Evolutionary conservation across 2,888 invertebrate genomes (phyloP), one percentile per base, ranked within the genome.

Genomic region (Himalopsyche tibetana): DNA sequence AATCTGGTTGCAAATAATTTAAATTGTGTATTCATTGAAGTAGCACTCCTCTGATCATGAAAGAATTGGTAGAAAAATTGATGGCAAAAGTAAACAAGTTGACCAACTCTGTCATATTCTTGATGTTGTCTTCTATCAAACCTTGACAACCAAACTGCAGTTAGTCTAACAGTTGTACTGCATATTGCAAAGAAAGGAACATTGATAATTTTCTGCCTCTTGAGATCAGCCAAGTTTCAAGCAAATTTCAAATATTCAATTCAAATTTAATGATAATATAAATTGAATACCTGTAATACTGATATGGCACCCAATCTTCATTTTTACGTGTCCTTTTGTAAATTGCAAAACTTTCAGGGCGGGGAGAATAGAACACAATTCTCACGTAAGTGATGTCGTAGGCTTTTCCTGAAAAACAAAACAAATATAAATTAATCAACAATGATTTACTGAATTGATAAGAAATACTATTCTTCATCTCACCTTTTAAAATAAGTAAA

Each of bases 361-460:
- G 94, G 0, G 99, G 98, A 0, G 99, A 98, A 90, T 98, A 97
- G 93, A 99, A 99, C 90, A 97, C 95, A 86, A 99, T 94, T 84
- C 98, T 94, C 40, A 99, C 96, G 91, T 99, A 99, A 0, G 99
- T 99, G 88, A 99, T 98, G 90, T 99, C 99, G 91, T 97, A 99
- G 0, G 98, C 95, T 92, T 99, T 99, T 55, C 96, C 99, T 99
- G 93, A 19, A 94, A 92, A 55, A 82, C 17, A 83, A 83, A 55
- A 45, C 4, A 12, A 11, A 84, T 42, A 80, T 5, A 74, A 74
- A 74, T 74, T 5, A 74, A 74, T 74, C 19, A 12, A 4, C 3
- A 17, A 74, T 74, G 5, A 36, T 15, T 74, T 36, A 74, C 11
- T 74, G 5, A 2, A 74, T 9, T 45, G 9, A 45, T 0, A 45